These are phyloP conservation scores for Nyleta sp. DNA, from an alignment of 2,888 invertebrate genomes.

Conservation along the genomic window DNA sequence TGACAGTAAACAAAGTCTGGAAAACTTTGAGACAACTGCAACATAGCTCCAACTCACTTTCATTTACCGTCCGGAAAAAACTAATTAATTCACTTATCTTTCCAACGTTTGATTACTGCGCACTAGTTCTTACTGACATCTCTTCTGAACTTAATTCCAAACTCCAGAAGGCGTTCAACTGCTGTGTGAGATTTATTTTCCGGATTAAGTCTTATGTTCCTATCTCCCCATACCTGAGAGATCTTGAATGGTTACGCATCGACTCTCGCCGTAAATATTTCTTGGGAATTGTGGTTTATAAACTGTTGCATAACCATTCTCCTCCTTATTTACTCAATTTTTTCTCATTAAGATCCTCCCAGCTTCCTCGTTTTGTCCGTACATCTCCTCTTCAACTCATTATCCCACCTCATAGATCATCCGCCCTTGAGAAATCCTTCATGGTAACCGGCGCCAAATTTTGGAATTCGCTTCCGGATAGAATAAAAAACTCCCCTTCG, in stretches of 20 bases:
- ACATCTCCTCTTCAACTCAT: neutral
- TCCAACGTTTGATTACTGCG: slow-evolving; percentile 11
- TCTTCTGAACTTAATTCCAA: neutral
- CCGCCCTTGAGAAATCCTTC: neutral
- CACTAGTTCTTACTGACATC: neutral
- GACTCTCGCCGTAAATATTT: neutral
- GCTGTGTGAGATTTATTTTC: slow-evolving; percentile 6
- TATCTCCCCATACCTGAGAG: neutral
- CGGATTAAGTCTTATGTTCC: neutral
- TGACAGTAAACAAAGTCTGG: neutral
- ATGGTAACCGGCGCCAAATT: neutral
- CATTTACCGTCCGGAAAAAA: neutral
- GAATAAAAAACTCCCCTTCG: neutral
- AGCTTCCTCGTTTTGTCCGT: neutral
- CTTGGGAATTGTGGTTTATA: neutral
- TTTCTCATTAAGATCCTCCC: neutral
- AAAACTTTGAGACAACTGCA: neutral
- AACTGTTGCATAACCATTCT: neutral
- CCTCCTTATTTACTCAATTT: neutral
- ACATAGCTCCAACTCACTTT: neutral
- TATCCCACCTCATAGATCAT: neutral
- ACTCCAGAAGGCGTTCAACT: slow-evolving; percentile 6
- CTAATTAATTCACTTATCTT: slow-evolving; percentile 5
- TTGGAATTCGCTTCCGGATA: neutral
- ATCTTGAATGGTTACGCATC: neutral